Base-by-base conservation (phyloP, 1,140 invertebrate genomes). In the Drosophila nasuta region DNA sequence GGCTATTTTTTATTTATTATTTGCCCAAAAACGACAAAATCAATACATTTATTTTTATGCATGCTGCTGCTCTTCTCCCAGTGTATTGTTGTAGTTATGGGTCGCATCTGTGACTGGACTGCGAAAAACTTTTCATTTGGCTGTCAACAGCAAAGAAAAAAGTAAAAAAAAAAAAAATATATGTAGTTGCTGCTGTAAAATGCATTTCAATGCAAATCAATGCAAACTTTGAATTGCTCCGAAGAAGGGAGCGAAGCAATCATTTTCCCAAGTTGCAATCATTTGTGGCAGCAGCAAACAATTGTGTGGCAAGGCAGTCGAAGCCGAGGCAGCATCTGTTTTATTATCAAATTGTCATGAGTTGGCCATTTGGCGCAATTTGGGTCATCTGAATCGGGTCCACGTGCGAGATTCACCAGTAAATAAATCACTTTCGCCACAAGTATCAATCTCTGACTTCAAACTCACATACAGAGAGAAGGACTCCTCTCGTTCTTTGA, bases 301-400 rank as follows among this genome's bases (percentile, higher is more conserved):
- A 43, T n/a, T 66, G 3, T 57, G 52, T 43, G 30, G 28, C 51
- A 57, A 33, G 33, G 8, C 35, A 38, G 2, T 0, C 45, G 58
- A 54, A 62, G 45, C 80, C 57, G 62, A 57, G 11, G 38, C 80
- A 77, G 68, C 83, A 71, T 77, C 54, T 48, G 71, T 64, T 83
- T 89, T 89, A 88, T 89, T 88, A 83, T 83, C 77, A 88, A 88
- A 89, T 88, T 87, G 77, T 79, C 73, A 82, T 83, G 83, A 82
- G 69, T 75, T 81, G 82, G 52, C 81, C 85, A 89, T 88, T 88
- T 81, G 80, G 56, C 72, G 73, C 82, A 88, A 87, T 87, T 88
- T 88, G 87, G 83, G 83, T 83, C 82, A 80, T 65, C 80, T 63
- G 67, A 64, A 57, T 52, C 35, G 60, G 43, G 43, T 56, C 66